Percentiles rank a stretch among this genome's conserved stretches.
phyloP scores from a whole-genome alignment of 2,888 invertebrate genomes.

The Trissolcus japonicus region DNA sequence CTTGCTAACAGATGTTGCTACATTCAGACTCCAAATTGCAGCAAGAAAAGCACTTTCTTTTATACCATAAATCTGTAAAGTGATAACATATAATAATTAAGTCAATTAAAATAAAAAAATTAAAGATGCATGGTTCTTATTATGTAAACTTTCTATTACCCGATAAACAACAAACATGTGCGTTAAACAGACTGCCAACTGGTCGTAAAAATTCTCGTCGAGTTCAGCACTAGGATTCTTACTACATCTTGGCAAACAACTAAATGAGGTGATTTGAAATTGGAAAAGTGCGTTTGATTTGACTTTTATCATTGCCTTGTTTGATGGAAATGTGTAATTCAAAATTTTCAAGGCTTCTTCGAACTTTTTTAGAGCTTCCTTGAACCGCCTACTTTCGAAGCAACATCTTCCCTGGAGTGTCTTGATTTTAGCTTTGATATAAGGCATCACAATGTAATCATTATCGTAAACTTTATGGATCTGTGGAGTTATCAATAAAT shows the following conservation, averaged over 20 bases:
- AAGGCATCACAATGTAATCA: conserved; percentile 65
- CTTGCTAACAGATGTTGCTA: conserved; percentile 77
- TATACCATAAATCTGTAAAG: conserved; percentile 66
- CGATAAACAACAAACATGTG: conserved; percentile 67
- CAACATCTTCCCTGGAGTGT: conserved; percentile 75
- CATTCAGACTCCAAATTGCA: conserved; percentile 79
- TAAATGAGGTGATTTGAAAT: conserved; percentile 70
- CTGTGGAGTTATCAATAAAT: conserved; percentile 44
- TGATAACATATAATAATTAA: not conserved
- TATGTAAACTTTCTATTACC: not conserved
- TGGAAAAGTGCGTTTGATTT: conserved; percentile 65
- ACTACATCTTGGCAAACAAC: conserved; percentile 63
- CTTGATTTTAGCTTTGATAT: conserved; percentile 75
- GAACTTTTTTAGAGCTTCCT: conserved; percentile 73
- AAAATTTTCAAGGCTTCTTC: conserved; percentile 73
- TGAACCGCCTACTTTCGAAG: conserved; percentile 73
- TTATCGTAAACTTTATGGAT: conserved; percentile 62
- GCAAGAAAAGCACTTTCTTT: conserved; percentile 78
- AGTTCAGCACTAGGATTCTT: conserved; percentile 66
- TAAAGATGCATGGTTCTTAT: too few relatives aligned
- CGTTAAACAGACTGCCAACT: conserved; percentile 76
- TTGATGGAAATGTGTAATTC: conserved; percentile 75
- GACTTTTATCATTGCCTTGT: conserved; percentile 62
- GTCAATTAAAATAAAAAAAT: too few relatives aligned
- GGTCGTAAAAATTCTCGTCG: conserved; percentile 73